phyloP scores from a whole-genome alignment of 37 sponge, comb jelly and placozoan genomes.

The Spongilla lacustris region DNA sequence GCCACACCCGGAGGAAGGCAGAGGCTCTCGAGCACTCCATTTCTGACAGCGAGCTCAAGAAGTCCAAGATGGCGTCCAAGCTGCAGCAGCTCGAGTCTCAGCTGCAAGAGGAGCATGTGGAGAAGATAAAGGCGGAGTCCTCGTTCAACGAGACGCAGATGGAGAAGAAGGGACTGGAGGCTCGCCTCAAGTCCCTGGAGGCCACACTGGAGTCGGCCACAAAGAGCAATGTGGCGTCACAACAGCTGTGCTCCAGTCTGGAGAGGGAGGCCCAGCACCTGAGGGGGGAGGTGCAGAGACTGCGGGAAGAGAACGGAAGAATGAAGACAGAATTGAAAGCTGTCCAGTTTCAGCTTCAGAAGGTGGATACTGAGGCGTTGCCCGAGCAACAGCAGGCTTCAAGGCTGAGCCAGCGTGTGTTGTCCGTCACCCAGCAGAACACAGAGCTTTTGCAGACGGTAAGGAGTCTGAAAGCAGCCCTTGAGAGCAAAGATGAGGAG shows the following conservation, averaged over 20 bases:
- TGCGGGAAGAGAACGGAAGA: conserved; percentile 40
- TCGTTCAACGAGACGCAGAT: neutral
- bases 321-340: conserved; percentile 41
- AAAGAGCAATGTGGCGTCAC: conserved; percentile 33
- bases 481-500: conserved; percentile 34
- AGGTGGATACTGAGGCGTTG: no score
- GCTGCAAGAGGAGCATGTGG: conserved; percentile 6
- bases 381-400: conserved; percentile 45
- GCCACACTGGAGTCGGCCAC: conserved; percentile 12
- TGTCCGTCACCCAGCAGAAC: conserved; percentile 30
- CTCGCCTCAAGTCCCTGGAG: conserved; percentile 20
- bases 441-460: conserved; percentile 12
- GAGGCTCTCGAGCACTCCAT: conserved; percentile 22
- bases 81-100: conserved; percentile 18
- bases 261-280: conserved; percentile 41
- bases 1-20: neutral
- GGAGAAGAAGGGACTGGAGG: conserved; percentile 21
- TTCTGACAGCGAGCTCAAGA: neutral
- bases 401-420: conserved; percentile 32
- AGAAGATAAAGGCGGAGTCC: neutral
- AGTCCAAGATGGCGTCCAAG: neutral
- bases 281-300: conserved; percentile 9
- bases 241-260: conserved; percentile 41
- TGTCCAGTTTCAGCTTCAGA: conserved; percentile 16
- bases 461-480: conserved; percentile 15